Evolutionary conservation across 2,797 vertebrate genomes (phyloP).

Genomic region (Tokudaia tokunoshimensis): DNA sequence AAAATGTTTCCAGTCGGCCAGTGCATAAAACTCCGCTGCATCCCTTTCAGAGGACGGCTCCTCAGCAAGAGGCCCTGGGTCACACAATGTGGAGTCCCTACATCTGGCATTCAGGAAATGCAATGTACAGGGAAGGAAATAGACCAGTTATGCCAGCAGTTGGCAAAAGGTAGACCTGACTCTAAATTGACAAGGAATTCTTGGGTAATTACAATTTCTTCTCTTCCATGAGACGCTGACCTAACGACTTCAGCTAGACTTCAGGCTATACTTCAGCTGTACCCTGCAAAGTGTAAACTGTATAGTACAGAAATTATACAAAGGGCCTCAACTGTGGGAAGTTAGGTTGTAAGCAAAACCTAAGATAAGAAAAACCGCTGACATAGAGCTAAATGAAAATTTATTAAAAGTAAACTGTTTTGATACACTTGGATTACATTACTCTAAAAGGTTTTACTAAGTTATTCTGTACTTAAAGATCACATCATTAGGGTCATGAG

Average conservation of each 20-base stretch:
- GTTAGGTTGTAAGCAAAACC: constrained; percentile 2
- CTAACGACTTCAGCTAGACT: background rate
- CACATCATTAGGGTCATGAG: background rate
- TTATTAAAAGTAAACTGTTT: constrained; percentile 8
- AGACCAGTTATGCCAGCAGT: background rate
- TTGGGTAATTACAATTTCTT: background rate
- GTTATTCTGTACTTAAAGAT: constrained; percentile 12
- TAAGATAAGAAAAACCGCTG: background rate
- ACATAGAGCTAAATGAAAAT: constrained; percentile 41
- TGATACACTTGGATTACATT: constrained; percentile 7
- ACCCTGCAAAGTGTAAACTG: background rate
- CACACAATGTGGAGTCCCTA: background rate
- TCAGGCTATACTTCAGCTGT: background rate
- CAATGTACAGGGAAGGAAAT: background rate
- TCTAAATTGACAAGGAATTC: background rate
- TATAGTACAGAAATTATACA: background rate
- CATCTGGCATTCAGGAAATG: background rate
- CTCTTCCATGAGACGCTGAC: background rate
- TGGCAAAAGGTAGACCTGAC: background rate
- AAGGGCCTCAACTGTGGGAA: background rate
- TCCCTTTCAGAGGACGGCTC: background rate
- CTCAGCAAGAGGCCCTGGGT: background rate
- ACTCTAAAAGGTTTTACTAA: constrained; percentile 41
- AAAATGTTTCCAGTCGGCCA: background rate
- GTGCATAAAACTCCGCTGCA: background rate